Evolutionary conservation across 2,888 invertebrate species (phyloP).

Genomic region (Orthonevra nobilis): DNA sequence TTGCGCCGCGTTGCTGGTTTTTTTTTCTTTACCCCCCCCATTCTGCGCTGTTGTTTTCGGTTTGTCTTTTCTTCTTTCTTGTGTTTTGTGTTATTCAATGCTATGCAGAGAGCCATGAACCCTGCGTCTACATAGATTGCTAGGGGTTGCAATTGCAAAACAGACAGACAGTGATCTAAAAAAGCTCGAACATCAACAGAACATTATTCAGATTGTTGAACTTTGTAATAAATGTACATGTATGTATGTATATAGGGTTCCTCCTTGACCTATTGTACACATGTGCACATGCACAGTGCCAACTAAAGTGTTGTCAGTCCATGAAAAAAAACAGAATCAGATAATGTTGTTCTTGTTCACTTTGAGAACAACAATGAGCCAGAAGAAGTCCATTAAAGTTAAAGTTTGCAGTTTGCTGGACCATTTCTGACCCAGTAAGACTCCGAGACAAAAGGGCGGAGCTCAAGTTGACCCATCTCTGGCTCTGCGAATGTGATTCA

Average conservation of each 20-base stretch:
- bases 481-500: slow-evolving; percentile 6
- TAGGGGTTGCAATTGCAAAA: slow-evolving; percentile 25
- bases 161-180: slow-evolving; percentile 47
- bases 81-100: slow-evolving; percentile 31
- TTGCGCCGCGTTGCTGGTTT: slow-evolving; percentile 26
- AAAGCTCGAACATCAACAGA: slow-evolving; percentile 28
- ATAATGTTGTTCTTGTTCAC: not conserved
- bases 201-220: slow-evolving; percentile 66
- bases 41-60: too few relatives aligned
- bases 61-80: too few relatives aligned
- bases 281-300: not conserved
- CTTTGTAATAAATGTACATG: slow-evolving; percentile 63
- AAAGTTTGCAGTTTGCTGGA: slow-evolving; percentile 53
- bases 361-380: slow-evolving; percentile 46
- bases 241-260: too few relatives aligned
- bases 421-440: slow-evolving; percentile 53
- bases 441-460: slow-evolving; percentile 7
- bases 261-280: slow-evolving; percentile 57
- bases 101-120: slow-evolving; percentile 54
- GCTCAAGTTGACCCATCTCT: not conserved
- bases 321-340: slow-evolving; percentile 7
- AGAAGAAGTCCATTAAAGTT: slow-evolving; percentile 63
- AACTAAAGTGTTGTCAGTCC: slow-evolving; percentile 35
- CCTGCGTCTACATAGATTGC: slow-evolving; percentile 5
- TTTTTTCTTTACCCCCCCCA: too few relatives aligned